A percentile compares a stretch with the other conserved stretches of the same genome.
phyloP scores from a whole-genome alignment of 2,888 invertebrate genomes.

The Acrobasis suavella region DNA sequence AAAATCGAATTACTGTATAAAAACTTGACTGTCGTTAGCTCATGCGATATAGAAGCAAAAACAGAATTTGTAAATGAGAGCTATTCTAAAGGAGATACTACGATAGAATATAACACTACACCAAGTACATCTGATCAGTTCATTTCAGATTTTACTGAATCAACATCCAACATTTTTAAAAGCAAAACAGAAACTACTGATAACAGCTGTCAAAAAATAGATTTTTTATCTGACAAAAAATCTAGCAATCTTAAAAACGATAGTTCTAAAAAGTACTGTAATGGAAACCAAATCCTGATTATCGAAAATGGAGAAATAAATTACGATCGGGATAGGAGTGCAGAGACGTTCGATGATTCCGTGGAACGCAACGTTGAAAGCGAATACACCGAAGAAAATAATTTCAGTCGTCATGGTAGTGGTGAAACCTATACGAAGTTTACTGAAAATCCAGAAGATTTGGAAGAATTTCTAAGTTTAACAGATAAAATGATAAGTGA shows the following conservation, averaged over 20 bases:
- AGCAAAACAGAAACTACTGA: slow-evolving; percentile 24
- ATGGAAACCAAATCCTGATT: slow-evolving; percentile 46
- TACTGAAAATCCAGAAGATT: slow-evolving; percentile 65
- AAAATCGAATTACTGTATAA: slow-evolving; percentile 64
- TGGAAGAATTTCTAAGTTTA: slow-evolving; percentile 70
- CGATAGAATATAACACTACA: slow-evolving; percentile 31
- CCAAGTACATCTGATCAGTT: slow-evolving; percentile 40
- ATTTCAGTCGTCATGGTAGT: slow-evolving; percentile 64
- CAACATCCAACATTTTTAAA: slow-evolving; percentile 29
- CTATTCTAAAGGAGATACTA: slow-evolving; percentile 41
- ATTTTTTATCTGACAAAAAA: not conserved
- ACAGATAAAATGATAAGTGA: slow-evolving; percentile 66
- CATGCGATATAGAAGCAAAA: slow-evolving; percentile 46
- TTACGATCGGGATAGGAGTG: slow-evolving; percentile 58
- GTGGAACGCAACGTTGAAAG: slow-evolving; percentile 50
- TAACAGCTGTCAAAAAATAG: not conserved
- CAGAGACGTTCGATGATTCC: slow-evolving; percentile 52
- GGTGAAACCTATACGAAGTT: slow-evolving; percentile 77
- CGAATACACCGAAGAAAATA: slow-evolving; percentile 41
- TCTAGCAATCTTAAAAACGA: slow-evolving; percentile 1
- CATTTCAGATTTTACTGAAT: slow-evolving; percentile 36
- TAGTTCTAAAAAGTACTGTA: slow-evolving; percentile 35
- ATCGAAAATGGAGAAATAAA: slow-evolving; percentile 57
- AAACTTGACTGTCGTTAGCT: slow-evolving; percentile 61
- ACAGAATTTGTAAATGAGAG: slow-evolving; percentile 37